Evolutionary conservation across 2,888 invertebrate species (phyloP), one percentile per base, ranked within the genome.

Genomic region (Mylabris sibirica): DNA sequence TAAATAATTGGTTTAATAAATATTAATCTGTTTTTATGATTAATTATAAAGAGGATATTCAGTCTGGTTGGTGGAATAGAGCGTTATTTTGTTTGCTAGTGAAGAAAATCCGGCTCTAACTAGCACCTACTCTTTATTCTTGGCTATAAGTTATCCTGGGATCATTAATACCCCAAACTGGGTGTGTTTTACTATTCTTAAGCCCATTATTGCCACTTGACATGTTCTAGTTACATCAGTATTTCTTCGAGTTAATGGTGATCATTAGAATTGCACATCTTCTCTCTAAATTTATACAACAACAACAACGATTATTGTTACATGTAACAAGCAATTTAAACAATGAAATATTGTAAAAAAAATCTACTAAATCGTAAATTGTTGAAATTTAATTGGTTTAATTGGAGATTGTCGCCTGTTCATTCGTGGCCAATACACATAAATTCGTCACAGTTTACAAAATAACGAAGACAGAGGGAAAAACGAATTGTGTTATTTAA

Each of bases 91-190:
- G 30, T 30, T 30, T 30, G 5, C 30, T 8, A 30, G 8, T 8
- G 30, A 30, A 30, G 30, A 30, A 30, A 30, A 30, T 30, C 30
- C 30, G 8, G 30, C 30, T 30, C 30, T 8, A 30, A 8, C 8
- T 30, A n/a, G n/a, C 30, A 44, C 17, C 44, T 44, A 17, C 17
- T n/a, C 6, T 17, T 44, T 4, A n/a, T 69, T 61, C 64, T 70
- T 69, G 65, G 72, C 38, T 38, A 11, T 17, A 75, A 77, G 75
- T 78, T 77, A 76, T 77, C 76, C 44, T 3, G 26, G 76, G 74
- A 73, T 72, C 69, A 76, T 78, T 77, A 77, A 76, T 76, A 74
- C 74, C 72, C 69, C 72, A 74, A 44, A 73, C 77, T 78, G 74
- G 77, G 78, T 74, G 78, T 76, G 76, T 71, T 75, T 69, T 69